phyloP scores from a whole-genome alignment of 2,113 vertebrate species.

The Edolisoma coerulescens region DNA sequence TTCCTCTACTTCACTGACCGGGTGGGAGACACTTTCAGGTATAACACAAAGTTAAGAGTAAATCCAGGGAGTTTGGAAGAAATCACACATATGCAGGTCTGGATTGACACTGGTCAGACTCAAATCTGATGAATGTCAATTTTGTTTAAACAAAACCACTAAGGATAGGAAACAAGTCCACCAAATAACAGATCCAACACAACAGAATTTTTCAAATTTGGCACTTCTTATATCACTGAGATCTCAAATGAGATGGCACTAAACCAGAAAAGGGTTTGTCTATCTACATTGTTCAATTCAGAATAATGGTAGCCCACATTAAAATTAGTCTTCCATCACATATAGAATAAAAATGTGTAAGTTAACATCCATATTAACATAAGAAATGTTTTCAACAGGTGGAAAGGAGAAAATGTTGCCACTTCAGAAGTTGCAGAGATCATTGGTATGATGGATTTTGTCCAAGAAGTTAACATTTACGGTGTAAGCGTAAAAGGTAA shows the following conservation, averaged over 20 bases:
- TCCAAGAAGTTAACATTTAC: constrained; percentile 78
- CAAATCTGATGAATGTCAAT: background rate
- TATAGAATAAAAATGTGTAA: background rate
- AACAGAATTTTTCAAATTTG: background rate
- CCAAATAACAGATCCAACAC: background rate
- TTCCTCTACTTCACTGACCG: constrained; percentile 79
- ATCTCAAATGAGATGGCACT: background rate
- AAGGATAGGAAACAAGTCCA: background rate
- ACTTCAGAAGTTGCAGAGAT: constrained; percentile 73
- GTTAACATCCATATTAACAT: background rate
- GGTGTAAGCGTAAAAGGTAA: constrained; percentile 77
- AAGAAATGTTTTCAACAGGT: constrained; percentile 48
- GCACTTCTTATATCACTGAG: background rate
- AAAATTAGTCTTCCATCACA: background rate
- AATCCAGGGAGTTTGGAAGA: background rate
- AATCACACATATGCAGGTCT: background rate
- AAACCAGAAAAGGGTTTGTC: background rate
- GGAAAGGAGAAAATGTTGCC: constrained; percentile 83
- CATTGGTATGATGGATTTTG: constrained; percentile 65
- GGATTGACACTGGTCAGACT: background rate
- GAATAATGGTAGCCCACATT: background rate
- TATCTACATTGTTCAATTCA: background rate
- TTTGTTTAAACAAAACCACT: background rate
- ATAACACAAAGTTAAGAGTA: background rate
- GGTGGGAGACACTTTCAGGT: constrained; percentile 82